A percentile compares a stretch with the other conserved stretches of the same genome.
Evolutionary conservation across 2,113 vertebrate genomes (phyloP).

Genomic region (Clarias macrocephalus): DNA sequence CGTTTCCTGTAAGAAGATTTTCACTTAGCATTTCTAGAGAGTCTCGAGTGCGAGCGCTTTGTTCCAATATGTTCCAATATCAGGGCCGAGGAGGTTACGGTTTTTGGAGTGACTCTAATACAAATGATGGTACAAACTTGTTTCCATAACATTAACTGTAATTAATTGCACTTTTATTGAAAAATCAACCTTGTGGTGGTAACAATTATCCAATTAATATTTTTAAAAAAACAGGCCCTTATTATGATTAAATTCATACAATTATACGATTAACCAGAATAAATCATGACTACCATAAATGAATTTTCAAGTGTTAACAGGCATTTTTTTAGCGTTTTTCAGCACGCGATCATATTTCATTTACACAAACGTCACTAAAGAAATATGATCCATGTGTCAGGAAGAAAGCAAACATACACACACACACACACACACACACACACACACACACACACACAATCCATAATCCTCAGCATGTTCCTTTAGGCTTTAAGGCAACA

Average conservation of each 20-base stretch:
- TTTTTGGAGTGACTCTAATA: too few relatives aligned
- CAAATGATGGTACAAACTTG: neutral
- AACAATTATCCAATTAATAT: too few relatives aligned
- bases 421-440: constrained; percentile 29
- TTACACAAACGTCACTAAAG: neutral
- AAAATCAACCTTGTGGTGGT: too few relatives aligned
- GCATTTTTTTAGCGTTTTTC: neutral
- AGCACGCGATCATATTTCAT: neutral
- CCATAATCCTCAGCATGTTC: neutral
- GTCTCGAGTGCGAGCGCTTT: neutral
- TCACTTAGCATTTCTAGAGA: neutral
- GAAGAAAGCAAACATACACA: neutral
- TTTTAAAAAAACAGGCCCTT: too few relatives aligned
- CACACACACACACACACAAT: constrained; percentile 26
- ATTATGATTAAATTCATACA: too few relatives aligned
- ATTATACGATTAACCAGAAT: neutral
- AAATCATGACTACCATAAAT: neutral
- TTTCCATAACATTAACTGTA: neutral
- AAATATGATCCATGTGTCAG: neutral
- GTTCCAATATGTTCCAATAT: neutral
- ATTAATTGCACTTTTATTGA: too few relatives aligned
- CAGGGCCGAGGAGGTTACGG: neutral
- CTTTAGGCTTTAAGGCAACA: neutral
- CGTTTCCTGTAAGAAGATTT: neutral
- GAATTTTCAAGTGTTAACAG: neutral